Evolutionary conservation across 2,888 invertebrate genomes (phyloP).

Genomic region (Phragmatobia fuliginosa): DNA sequence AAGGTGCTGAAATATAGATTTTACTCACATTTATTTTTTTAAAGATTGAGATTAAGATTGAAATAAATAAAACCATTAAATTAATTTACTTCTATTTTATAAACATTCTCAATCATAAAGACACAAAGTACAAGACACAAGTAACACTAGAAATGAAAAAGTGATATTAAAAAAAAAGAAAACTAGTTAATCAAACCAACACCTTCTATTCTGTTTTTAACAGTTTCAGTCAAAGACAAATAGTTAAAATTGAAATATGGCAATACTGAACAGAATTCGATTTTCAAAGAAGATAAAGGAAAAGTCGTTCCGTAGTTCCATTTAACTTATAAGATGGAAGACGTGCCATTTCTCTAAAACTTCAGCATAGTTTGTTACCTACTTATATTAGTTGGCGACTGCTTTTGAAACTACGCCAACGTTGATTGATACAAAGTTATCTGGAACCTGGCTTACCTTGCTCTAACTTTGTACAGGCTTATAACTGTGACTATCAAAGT

Average conservation of each 20-base stretch:
- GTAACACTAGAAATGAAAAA: background rate
- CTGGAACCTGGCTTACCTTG: background rate
- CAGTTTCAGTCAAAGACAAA: background rate
- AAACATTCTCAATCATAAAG: background rate
- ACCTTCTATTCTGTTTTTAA: background rate
- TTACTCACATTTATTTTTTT: too few relatives aligned
- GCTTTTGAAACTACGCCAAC: conserved; percentile 15
- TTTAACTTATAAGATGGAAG: conserved; percentile 6
- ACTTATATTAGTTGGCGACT: conserved; percentile 22
- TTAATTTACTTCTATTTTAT: background rate
- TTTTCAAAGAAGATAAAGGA: conserved; percentile 10
- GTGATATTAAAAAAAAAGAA: background rate
- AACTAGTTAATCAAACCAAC: background rate
- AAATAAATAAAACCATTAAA: too few relatives aligned
- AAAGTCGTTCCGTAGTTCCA: conserved; percentile 22
- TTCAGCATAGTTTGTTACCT: conserved; percentile 27
- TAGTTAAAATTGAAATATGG: background rate
- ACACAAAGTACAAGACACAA: too few relatives aligned
- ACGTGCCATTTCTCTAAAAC: conserved; percentile 29
- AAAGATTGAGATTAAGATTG: too few relatives aligned
- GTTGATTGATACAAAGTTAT: conserved; percentile 27
- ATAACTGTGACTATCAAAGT: background rate
- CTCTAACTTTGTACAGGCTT: background rate
- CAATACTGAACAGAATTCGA: conserved; percentile 9
- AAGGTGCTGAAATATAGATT: background rate